phyloP scores from a whole-genome alignment of 2,888 invertebrate genomes.

The Brenthis daphne region DNA sequence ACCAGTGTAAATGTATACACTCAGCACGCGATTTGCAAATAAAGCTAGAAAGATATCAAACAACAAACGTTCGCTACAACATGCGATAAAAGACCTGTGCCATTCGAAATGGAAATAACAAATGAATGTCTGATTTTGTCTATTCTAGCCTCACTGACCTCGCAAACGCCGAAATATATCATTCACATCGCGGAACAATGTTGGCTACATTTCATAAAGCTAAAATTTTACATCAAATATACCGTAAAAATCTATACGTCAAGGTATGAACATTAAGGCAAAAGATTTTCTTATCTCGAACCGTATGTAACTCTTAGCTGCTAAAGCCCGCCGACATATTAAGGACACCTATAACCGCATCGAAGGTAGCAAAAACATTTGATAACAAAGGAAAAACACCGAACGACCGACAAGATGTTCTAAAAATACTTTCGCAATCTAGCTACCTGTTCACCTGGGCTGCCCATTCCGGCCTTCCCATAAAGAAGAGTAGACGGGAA shows the following conservation, averaged over 20 bases:
- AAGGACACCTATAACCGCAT: conserved; percentile 60
- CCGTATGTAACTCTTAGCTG: conserved; percentile 34
- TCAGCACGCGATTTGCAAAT: conserved; percentile 77
- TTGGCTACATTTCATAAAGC: background rate
- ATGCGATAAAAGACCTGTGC: conserved; percentile 70
- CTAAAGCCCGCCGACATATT: conserved; percentile 53
- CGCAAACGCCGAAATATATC: conserved; percentile 32
- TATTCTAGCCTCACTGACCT: conserved; percentile 45
- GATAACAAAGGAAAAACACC: conserved; percentile 81
- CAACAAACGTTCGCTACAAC: conserved; percentile 61
- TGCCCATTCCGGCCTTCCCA: conserved; percentile 79
- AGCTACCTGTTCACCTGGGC: conserved; percentile 80
- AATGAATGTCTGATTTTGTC: conserved; percentile 60
- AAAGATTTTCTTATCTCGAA: conserved; percentile 43
- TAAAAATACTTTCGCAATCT: conserved; percentile 81
- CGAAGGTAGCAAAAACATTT: conserved; percentile 62
- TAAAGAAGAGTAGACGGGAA: conserved; percentile 81
- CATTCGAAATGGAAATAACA: conserved; percentile 68
- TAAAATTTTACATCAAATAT: conserved; percentile 16
- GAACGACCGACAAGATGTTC: conserved; percentile 78
- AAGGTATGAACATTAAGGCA: conserved; percentile 28
- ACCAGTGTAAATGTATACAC: conserved; percentile 56
- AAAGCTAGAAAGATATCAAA: conserved; percentile 77
- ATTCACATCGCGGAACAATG: conserved; percentile 12
- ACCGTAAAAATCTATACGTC: conserved; percentile 17